Base-by-base conservation (phyloP, 2,113 vertebrate species). In the Mesembrinibis cayennensis region DNA sequence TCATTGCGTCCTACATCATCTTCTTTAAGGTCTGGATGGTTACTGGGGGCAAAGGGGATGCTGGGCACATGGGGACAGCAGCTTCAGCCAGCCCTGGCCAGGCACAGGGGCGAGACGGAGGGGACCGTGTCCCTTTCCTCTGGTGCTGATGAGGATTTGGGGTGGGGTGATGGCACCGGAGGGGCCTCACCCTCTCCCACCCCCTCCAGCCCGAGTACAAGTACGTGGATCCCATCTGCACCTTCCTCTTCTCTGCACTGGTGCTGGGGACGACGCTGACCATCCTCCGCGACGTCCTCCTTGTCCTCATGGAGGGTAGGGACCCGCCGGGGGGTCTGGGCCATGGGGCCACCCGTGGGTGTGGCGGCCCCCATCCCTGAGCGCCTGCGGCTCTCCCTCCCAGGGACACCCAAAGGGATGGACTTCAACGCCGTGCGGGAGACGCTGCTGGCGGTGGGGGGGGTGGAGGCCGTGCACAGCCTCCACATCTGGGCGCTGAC, bases 401-500 rank as follows among this genome's bases (percentile, higher is more conserved):
- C 71, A 96, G 97, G 95, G 4, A 97, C 98, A 45, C 99, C 99
- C 47, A 97, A 89, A 59, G 98, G 98, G 8, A 50, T 99, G 55
- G 95, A 98, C 21, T 98, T 98, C 85, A 97, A 97, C 3, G 44
- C 97, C 0, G 99, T 99, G 61, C 98, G 58, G 69, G 97, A 98
- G 10, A 95, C 93, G 50, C 97, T 99, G 95, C 98, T 99, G 92
- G 98, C 98, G 0, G 98, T 99, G 83, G 73, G 44, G 21, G 99
- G 99, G 5, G 99, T 99, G 49, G 95, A 96, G 71, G 98, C 97
- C 1, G 97, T 99, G 58, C 99, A 99, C 97, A 98, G 98, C 93
- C 98, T 99, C 44, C 99, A 99, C 90, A 98, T 99, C 93, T 99
- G 99, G 99, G 98, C 99, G 0, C 98, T 99, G 86, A 99, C 98